These are phyloP conservation scores for Gymnocheta viridis DNA, from an alignment of 2,888 invertebrate genomes.

Conservation along the genomic window DNA sequence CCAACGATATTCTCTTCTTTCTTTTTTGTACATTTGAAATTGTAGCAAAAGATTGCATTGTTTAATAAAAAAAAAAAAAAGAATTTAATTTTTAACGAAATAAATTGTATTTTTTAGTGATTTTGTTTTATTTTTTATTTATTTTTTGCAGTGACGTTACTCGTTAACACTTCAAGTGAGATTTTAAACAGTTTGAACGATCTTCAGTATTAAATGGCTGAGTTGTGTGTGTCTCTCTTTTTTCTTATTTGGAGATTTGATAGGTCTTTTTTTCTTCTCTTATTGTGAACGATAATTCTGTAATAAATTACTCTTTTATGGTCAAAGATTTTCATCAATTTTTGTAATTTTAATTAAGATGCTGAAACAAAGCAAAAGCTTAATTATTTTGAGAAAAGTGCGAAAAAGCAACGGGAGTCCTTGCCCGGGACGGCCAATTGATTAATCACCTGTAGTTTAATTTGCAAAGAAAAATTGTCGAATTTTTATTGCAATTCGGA, in stretches of 20 bases:
- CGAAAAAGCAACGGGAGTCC: too few species aligned
- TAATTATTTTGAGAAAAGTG: too few species aligned
- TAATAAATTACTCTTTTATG: too few species aligned
- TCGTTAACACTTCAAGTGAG: constrained; percentile 70
- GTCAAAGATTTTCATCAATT: too few species aligned
- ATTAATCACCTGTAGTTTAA: too few species aligned
- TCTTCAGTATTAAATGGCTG: constrained; percentile 6
- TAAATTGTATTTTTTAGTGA: constrained; percentile 40
- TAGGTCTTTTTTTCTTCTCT: background rate
- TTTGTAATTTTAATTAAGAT: too few species aligned
- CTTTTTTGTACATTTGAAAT: constrained; percentile 3
- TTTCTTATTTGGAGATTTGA: background rate
- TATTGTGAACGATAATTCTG: too few species aligned
- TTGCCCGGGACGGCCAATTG: too few species aligned
- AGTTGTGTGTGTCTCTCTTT: background rate
- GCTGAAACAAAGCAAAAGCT: too few species aligned
- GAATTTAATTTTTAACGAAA: constrained; percentile 24
- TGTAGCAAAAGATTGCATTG: constrained; percentile 42
- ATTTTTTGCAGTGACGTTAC: constrained; percentile 40
- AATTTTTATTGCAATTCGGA: too few species aligned
- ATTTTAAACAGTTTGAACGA: constrained; percentile 67
- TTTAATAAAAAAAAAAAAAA: constrained; percentile 27
- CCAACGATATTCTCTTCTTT: background rate
- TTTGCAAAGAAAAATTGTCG: too few species aligned
- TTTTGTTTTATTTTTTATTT: background rate